These are phyloP conservation scores for Erannis defoliaria DNA, from an alignment of 2,888 invertebrate genomes.

Conservation along the genomic window DNA sequence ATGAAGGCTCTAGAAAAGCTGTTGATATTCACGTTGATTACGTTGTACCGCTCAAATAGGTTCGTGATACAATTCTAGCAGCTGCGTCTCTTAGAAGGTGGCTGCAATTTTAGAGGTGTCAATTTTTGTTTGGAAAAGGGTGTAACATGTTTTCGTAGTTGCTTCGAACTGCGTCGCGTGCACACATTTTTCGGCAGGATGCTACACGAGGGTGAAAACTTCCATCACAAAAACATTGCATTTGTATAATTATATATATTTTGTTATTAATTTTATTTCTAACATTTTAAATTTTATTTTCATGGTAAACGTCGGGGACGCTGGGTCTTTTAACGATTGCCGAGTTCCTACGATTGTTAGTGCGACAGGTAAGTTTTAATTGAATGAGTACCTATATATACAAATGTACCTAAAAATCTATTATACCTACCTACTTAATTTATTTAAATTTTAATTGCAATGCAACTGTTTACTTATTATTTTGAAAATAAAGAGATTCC, in stretches of 20 bases:
- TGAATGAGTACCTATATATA: slow-evolving; percentile 8
- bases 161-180: neutral
- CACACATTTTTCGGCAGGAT: neutral
- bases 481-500: slow-evolving; percentile 13
- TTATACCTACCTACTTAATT: neutral
- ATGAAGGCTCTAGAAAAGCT: no score
- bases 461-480: slow-evolving; percentile 16
- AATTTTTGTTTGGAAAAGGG: no score
- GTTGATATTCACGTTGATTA: no score
- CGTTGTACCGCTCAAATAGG: no score
- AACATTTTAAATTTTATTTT: slow-evolving; percentile 74
- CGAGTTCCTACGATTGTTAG: slow-evolving; percentile 53
- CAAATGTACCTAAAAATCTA: slow-evolving; percentile 7
- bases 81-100: no score
- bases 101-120: no score
- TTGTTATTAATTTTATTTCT: slow-evolving; percentile 50
- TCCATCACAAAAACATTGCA: slow-evolving; percentile 5
- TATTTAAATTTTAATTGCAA: neutral
- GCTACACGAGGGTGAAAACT: neutral
- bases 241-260: neutral
- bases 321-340: slow-evolving; percentile 56
- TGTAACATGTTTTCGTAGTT: neutral
- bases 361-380: slow-evolving; percentile 66
- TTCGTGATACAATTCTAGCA: no score
- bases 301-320: slow-evolving; percentile 70